Base-by-base conservation (phyloP, 2,113 vertebrate genomes). In the Gallinago jamesoni region DNA sequence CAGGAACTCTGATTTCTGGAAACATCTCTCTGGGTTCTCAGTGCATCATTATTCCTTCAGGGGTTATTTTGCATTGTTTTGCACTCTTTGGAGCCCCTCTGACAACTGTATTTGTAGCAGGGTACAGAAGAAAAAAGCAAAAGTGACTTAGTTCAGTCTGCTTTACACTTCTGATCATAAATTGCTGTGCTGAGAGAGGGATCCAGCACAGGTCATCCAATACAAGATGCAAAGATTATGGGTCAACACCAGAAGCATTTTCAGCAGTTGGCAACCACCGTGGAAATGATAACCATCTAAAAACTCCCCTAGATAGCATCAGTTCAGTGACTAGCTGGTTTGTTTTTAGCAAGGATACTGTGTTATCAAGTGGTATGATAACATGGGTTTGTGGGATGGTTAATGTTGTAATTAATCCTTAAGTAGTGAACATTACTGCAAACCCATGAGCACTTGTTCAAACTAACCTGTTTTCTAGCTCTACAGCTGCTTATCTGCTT, bases 111-210 rank as follows among this genome's bases (percentile, higher is more conserved):
- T 81, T 78, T 84, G 22, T 22, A 57, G 28, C 27, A 87, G 15
- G 28, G 35, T 35, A 14, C 21, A 68, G 37, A 82, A 12, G 7
- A 37, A 9, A 60, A 88, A 79, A 37, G 6, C 9, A 50, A 15
- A 72, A 79, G 7, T 22, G 4, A 18, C 5, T 84, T 70, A 25
- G 7, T 68, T 85, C 22, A 47, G 12, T 39, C 11, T 50, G n/a
- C 35, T 62, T 23, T 64, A 22, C 14, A 6, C 5, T 43, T 74
- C 30, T 74, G 56, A 21, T 52, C 28, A 47, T 2, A 60, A 14
- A 73, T 10, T 4, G 3, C 9, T 68, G 9, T 73, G 24, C 30
- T 52, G 33, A 60, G 27, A 62, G 60, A 45, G 0, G 0, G 6
- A 69, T 64, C 27, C 53, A 88, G 30, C 53, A 55, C 4, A 70